phyloP scores from a whole-genome alignment of 2,113 vertebrate genomes.

The Acrocephalus kingi region DNA sequence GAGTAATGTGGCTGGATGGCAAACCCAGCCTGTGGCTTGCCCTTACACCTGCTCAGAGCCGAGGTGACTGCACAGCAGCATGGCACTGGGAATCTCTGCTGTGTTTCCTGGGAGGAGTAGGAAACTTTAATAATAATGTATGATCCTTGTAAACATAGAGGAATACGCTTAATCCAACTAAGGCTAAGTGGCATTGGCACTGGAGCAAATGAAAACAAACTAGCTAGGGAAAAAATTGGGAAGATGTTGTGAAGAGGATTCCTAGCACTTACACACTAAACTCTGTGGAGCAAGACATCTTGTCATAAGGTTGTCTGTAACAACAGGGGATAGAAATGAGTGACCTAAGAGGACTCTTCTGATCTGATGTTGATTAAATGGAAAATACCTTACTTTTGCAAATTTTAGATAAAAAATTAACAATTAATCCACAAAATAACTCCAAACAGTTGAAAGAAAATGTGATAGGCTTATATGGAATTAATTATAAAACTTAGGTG shows the following conservation, averaged over 20 bases:
- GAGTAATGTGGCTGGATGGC: not conserved
- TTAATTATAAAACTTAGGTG: not conserved
- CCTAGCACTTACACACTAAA: not conserved
- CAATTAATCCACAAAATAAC: not conserved
- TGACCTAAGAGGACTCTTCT: not conserved
- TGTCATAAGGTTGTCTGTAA: not conserved
- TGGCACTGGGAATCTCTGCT: not conserved
- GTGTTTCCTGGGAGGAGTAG: not conserved
- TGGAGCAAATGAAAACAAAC: not conserved
- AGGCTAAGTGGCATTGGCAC: not conserved
- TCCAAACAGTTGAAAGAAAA: not conserved
- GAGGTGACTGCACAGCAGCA: not conserved
- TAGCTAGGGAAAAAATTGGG: not conserved
- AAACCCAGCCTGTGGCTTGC: not conserved
- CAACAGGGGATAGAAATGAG: not conserved
- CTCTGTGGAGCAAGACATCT: not conserved
- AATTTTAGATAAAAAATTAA: not conserved
- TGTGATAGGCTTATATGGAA: not conserved
- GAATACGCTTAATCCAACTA: not conserved
- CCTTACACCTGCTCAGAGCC: rapidly evolving
- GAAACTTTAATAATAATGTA: not conserved
- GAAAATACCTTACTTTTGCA: not conserved
- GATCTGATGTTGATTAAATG: not conserved
- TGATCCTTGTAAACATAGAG: not conserved
- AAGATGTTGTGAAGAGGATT: not conserved